A percentile compares a stretch with the other conserved stretches of the same genome.
Evolutionary conservation across 2,888 invertebrate genomes (phyloP).

Genomic region (Leucophenga maculata): DNA sequence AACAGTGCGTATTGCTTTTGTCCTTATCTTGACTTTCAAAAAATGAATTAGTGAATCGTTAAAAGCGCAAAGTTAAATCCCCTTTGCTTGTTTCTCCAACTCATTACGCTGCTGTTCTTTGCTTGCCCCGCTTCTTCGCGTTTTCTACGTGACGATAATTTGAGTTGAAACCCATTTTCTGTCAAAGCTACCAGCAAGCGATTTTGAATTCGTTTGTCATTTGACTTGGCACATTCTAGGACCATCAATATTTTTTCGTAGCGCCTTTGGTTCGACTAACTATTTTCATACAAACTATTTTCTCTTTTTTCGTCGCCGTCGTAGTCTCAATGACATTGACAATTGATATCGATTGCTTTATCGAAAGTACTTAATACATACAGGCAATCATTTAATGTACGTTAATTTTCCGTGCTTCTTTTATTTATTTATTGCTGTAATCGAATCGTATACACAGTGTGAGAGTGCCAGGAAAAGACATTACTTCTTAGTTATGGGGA

Average conservation of each 20-base stretch:
- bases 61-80: background rate
- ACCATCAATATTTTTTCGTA: conserved; percentile 19
- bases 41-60: background rate
- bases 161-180: conserved; percentile 20
- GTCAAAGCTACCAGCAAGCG: conserved; percentile 11
- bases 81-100: background rate
- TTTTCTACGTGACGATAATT: conserved; percentile 11
- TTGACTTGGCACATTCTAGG: background rate
- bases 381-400: conserved; percentile 11
- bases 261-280: background rate
- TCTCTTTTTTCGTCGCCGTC: background rate
- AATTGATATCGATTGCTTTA: conserved; percentile 29
- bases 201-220: background rate
- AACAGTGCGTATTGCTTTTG: background rate
- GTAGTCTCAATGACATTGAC: conserved; percentile 28
- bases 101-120: background rate
- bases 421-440: background rate
- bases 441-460: too few relatives aligned
- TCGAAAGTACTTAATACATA: conserved; percentile 15
- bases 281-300: background rate
- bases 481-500: too few relatives aligned
- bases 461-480: too few relatives aligned
- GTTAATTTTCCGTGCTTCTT: background rate
- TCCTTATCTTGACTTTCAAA: conserved; percentile 23
- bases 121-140: background rate